These are phyloP conservation scores for Papilio polytes DNA, from an alignment of 1,140 invertebrate genomes.

Conservation along the genomic window DNA sequence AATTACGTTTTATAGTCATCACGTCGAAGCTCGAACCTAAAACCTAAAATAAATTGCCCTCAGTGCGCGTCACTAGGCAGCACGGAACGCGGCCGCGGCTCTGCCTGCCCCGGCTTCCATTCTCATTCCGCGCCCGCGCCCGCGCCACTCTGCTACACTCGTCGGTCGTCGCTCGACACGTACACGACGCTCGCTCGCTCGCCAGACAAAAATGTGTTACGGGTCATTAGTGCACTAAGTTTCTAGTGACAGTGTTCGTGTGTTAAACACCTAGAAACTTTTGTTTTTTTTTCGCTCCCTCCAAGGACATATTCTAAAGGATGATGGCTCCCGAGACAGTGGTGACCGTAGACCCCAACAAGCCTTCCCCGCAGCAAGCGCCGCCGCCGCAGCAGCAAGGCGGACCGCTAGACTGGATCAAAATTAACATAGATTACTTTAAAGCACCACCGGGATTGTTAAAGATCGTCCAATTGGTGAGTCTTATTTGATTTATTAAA, in stretches of 20 bases:
- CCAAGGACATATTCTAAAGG: slow-evolving; percentile 54
- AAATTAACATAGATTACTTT: slow-evolving; percentile 86
- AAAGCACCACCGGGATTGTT: slow-evolving; percentile 85
- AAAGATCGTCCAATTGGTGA: slow-evolving; percentile 86
- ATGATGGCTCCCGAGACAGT: slow-evolving; percentile 89
- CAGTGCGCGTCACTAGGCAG: slow-evolving; percentile 16
- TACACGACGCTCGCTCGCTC: slow-evolving; percentile 61
- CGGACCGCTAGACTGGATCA: slow-evolving; percentile 83
- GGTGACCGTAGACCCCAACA: slow-evolving; percentile 86
- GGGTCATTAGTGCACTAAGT: slow-evolving; percentile 68
- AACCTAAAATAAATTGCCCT: slow-evolving; percentile 35
- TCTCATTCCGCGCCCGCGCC: slow-evolving; percentile 55
- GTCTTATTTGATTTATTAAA: slow-evolving; percentile 53
- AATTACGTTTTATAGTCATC: slow-evolving; percentile 7
- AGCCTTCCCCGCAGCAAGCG: slow-evolving; percentile 82
- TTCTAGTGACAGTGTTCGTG: slow-evolving; percentile 74
- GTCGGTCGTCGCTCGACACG: slow-evolving; percentile 64
- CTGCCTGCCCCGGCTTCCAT: slow-evolving; percentile 53
- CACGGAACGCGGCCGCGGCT: slow-evolving; percentile 50
- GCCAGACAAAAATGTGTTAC: slow-evolving; percentile 68
- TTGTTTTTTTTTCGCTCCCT: slow-evolving; percentile 39
- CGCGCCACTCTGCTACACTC: slow-evolving; percentile 54
- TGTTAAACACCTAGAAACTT: slow-evolving; percentile 48
- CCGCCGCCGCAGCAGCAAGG: slow-evolving; percentile 83
- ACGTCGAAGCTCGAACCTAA: slow-evolving; percentile 23